Base-by-base conservation (phyloP, 2,888 invertebrate species). In the Drosophila peninsularis region DNA sequence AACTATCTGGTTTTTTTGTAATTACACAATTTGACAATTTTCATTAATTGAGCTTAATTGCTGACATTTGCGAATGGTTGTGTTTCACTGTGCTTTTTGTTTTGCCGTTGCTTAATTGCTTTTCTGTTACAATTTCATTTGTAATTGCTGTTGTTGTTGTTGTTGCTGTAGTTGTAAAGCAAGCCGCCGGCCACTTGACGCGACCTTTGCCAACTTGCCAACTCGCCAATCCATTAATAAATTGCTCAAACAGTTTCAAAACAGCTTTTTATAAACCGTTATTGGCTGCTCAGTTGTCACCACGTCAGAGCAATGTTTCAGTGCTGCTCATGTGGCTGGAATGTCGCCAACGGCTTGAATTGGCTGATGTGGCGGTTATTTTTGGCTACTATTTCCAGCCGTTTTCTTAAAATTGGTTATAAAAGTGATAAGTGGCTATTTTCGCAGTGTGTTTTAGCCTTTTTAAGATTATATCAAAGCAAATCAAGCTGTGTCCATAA, bases 21-120 rank as follows among this genome's bases (percentile, higher is more conserved):
- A 88, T 83, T 88, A 78, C 62, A 79, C 80, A 75, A 69, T 78
- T 76, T 76, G 78, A 75, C 65, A 79, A 82, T 86, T 88, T 88
- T 73, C 67, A 86, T 83, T 88, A 83, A 83, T 83, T 83, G 80
- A 70, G 62, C 70, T 86, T 86, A 83, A 83, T 83, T 88, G 88
- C 73, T 66, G 60, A 71, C 68, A 69, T 82, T 86, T 72, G 57
- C 70, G 58, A 81, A 75, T 72, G 72, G 37, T 6, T 37, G 75
- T 57, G 60, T 44, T 53, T 19, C 47, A 45, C 70, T 77, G 62
- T 73, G 67, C 62, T 71, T 73, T 68, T 66, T 61, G 49, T 64
- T 71, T 80, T 70, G 65, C 57, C 61, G 47, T 61, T 70, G 54
- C 62, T 86, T 78, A 88, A 88, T 83, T 83, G 71, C 80, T 71